phyloP scores from a whole-genome alignment of 2,888 invertebrate genomes.

The Ptilodon capucinus region DNA sequence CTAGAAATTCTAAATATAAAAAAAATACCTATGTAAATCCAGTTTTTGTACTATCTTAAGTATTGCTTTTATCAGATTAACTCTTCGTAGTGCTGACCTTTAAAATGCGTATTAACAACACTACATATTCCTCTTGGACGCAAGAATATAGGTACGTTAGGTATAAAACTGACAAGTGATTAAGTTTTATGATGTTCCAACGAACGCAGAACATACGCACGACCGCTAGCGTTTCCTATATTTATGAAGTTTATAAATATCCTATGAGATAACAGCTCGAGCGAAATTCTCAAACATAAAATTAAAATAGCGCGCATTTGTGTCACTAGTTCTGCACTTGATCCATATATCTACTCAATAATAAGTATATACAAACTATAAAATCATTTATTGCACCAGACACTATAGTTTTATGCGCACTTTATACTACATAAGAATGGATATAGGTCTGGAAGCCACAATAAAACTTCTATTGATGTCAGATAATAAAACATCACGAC shows the following conservation, averaged over 20 bases:
- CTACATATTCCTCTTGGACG: too few relatives aligned
- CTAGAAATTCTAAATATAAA: too few relatives aligned
- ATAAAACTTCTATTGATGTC: conserved; percentile 11
- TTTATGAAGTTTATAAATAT: conserved; percentile 47
- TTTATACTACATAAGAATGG: not conserved
- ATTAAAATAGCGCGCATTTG: conserved; percentile 16
- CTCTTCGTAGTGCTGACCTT: too few relatives aligned
- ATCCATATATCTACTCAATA: conserved; percentile 9
- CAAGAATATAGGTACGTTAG: too few relatives aligned
- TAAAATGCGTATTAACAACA: too few relatives aligned
- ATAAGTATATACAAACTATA: not conserved
- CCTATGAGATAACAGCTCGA: conserved; percentile 37
- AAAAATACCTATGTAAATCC: too few relatives aligned
- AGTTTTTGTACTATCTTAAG: too few relatives aligned
- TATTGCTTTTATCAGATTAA: too few relatives aligned
- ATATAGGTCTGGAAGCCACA: not conserved
- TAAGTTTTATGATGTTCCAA: too few relatives aligned
- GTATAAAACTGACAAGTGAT: too few relatives aligned
- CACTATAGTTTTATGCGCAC: not conserved
- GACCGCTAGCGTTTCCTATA: conserved; percentile 23
- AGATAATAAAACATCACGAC: conserved; percentile 9
- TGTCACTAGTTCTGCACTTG: conserved; percentile 16
- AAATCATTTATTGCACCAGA: not conserved
- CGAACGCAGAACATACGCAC: not conserved
- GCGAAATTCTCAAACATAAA: conserved; percentile 17